These are phyloP conservation scores for Labroides dimidiatus DNA, from an alignment of 2,797 vertebrate genomes.

Conservation along the genomic window DNA sequence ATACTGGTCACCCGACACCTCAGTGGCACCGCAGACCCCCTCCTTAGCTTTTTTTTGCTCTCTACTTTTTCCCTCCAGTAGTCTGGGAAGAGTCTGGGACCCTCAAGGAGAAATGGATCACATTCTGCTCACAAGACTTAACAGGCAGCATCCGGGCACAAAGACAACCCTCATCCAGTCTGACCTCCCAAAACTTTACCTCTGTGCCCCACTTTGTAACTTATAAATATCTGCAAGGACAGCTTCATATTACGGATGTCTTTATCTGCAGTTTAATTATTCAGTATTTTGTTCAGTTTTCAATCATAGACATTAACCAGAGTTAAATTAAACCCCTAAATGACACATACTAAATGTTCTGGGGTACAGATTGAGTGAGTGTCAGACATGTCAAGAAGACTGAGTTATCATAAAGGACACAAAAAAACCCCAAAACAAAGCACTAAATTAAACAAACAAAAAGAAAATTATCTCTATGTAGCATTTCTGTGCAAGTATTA, in stretches of 20 bases:
- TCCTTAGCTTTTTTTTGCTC: neutral
- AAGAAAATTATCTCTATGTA: no score
- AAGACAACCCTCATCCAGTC: constrained; percentile 47
- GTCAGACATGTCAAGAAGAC: no score
- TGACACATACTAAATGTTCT: neutral
- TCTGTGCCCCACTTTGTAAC: constrained; percentile 5
- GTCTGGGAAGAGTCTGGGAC: constrained; percentile 53
- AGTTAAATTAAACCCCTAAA: neutral
- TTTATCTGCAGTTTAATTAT: constrained; percentile 33
- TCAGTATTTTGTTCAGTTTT: constrained; percentile 19
- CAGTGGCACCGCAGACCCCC: constrained; percentile 23
- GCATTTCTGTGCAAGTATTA: no score
- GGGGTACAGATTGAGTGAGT: constrained; percentile 10
- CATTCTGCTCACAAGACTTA: constrained; percentile 49
- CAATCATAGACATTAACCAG: neutral
- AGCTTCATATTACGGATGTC: constrained; percentile 15
- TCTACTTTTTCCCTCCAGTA: constrained; percentile 17
- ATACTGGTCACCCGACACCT: constrained; percentile 72
- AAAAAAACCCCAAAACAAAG: no score
- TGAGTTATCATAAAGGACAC: no score
- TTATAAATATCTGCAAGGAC: constrained; percentile 20
- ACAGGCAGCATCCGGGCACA: neutral
- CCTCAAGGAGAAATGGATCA: constrained; percentile 65
- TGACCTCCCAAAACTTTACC: constrained; percentile 32
- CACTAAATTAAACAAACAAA: no score